Evolutionary conservation across 2,113 vertebrate species (phyloP).

Genomic region (Serinus canaria): DNA sequence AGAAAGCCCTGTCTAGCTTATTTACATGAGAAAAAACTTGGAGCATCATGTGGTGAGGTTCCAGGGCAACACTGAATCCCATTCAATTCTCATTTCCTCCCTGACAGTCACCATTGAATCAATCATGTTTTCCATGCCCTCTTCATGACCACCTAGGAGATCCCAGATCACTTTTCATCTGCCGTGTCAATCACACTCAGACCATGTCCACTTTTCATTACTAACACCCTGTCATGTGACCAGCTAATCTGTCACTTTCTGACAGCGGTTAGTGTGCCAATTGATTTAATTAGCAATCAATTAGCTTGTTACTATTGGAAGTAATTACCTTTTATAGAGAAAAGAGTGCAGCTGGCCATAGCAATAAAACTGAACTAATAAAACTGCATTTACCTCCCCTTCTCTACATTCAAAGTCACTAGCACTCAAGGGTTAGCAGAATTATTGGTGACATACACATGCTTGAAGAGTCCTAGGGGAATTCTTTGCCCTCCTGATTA

Average conservation of each 20-base stretch:
- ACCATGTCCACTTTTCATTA: slow-evolving; percentile 86
- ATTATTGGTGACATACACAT: slow-evolving; percentile 82
- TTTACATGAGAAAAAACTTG: slow-evolving; percentile 93
- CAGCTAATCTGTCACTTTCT: slow-evolving; percentile 92
- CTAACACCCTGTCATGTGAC: slow-evolving; percentile 78
- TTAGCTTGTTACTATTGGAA: slow-evolving; percentile 99
- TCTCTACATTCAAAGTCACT: slow-evolving; percentile 66
- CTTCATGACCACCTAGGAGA: slow-evolving; percentile 81
- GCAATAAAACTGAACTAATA: slow-evolving; percentile 88
- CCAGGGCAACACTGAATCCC: slow-evolving; percentile 79
- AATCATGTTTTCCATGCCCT: slow-evolving; percentile 84
- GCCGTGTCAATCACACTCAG: slow-evolving; percentile 80
- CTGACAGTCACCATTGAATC: slow-evolving; percentile 86
- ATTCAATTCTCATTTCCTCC: slow-evolving; percentile 90
- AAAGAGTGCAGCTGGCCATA: slow-evolving; percentile 94
- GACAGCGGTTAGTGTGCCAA: slow-evolving; percentile 92
- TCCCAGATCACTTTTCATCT: slow-evolving; percentile 82
- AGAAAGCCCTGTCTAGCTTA: slow-evolving; percentile 79
- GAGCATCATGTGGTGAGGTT: slow-evolving; percentile 85
- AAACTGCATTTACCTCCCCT: slow-evolving; percentile 76
- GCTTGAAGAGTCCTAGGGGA: slow-evolving; percentile 76
- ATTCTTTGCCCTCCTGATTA: slow-evolving; percentile 75
- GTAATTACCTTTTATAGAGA: slow-evolving; percentile 99
- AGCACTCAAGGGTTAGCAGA: slow-evolving; percentile 73
- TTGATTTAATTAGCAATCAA: slow-evolving; percentile 99